Conservation (phyloP, 2,888 invertebrate species). For the Blomia tropicalis region DNA sequence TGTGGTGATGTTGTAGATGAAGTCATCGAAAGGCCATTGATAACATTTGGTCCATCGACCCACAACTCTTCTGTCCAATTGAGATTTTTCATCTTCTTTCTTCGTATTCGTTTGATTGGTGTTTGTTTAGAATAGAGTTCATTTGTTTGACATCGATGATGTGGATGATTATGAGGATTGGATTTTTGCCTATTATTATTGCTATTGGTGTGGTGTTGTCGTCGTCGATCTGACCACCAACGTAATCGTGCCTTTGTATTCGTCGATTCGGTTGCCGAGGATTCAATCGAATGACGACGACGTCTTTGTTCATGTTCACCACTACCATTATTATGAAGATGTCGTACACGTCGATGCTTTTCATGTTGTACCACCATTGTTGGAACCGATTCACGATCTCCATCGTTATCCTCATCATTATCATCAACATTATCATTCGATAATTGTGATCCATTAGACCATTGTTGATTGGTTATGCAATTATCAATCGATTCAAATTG, state of each 20-base stretch:
- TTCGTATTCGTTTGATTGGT: conserved; percentile 5
- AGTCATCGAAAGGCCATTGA: neutral
- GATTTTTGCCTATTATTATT: conserved; percentile 23
- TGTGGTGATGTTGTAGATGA: neutral
- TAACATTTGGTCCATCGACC: conserved; percentile 65
- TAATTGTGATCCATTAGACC: no score
- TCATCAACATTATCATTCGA: no score
- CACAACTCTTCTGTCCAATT: conserved; percentile 55
- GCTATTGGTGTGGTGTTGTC: conserved; percentile 41
- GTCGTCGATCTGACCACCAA: conserved; percentile 90
- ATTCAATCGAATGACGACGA: neutral
- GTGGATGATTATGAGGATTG: neutral
- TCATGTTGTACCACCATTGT: no score
- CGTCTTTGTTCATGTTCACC: neutral
- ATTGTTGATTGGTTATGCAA: no score
- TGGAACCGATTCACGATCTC: no score
- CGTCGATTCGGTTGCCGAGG: conserved; percentile 10
- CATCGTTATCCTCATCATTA: no score
- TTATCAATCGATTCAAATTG: no score
- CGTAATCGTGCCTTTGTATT: conserved; percentile 50
- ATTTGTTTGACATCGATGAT: no score
- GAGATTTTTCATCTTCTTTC: neutral
- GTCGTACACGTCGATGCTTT: no score
- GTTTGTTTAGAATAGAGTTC: neutral
- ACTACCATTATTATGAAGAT: neutral